These are phyloP conservation scores for Ichneumoninae sp. DNA, from an alignment of 2,888 invertebrate species.

Conservation along the genomic window DNA sequence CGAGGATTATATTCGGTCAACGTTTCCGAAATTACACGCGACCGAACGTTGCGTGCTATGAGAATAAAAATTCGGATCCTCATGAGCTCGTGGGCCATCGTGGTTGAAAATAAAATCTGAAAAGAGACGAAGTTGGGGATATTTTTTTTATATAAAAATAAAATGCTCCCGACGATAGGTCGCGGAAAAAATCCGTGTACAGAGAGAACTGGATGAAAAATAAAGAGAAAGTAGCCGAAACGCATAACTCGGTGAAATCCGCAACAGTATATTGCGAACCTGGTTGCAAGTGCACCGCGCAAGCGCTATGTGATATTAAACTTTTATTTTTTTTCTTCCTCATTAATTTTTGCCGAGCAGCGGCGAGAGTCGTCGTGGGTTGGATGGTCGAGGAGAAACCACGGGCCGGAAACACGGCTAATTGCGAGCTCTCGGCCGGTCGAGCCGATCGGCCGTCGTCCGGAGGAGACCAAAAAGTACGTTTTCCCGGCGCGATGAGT, in stretches of 20 bases:
- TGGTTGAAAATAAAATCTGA: neutral
- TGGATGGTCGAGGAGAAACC: neutral
- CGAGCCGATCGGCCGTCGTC: neutral
- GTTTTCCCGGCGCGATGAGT: neutral
- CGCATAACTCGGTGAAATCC: neutral
- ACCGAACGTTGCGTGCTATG: no score
- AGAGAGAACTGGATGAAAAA: neutral
- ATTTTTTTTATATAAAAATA: neutral
- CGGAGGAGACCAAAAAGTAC: neutral
- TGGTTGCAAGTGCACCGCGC: constrained; percentile 3
- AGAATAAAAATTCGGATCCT: neutral
- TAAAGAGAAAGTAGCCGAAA: neutral
- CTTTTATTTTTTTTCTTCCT: neutral
- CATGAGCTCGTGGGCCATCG: neutral
- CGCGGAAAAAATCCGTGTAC: neutral
- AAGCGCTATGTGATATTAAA: neutral
- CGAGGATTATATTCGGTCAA: constrained; percentile 32
- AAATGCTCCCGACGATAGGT: no score
- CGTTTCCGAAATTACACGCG: constrained; percentile 7
- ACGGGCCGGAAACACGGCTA: constrained; percentile 24
- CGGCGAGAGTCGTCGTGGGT: neutral
- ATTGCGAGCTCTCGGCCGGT: constrained; percentile 1
- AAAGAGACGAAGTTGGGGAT: neutral
- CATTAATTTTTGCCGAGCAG: neutral
- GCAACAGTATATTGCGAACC: neutral